phyloP scores from a whole-genome alignment of 2,113 vertebrate genomes.

The Anolis sagrei region DNA sequence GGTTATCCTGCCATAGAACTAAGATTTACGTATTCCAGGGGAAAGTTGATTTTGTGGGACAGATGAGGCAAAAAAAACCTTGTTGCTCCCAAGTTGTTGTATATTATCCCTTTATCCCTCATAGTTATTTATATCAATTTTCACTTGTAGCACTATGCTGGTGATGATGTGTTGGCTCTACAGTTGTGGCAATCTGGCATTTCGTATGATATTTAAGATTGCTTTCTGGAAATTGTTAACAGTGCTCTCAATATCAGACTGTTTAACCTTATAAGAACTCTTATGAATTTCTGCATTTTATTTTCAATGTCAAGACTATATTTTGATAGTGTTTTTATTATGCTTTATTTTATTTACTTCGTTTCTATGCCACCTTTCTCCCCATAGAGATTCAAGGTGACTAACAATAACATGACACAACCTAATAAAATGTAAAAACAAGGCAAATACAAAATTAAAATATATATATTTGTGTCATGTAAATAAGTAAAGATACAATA shows the following conservation, averaged over 20 bases:
- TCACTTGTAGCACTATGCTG: background rate
- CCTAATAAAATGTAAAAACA: too few species aligned
- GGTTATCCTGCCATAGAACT: background rate
- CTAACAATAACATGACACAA: too few species aligned
- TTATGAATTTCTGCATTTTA: conserved; percentile 13
- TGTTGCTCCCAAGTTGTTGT: too few species aligned
- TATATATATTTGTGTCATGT: too few species aligned
- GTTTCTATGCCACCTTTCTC: too few species aligned
- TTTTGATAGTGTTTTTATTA: background rate
- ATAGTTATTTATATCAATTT: background rate
- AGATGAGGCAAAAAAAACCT: too few species aligned
- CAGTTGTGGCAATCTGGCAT: background rate
- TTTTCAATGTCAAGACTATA: background rate
- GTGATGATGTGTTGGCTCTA: background rate
- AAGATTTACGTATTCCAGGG: background rate
- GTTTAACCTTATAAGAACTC: background rate
- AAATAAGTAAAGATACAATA: too few species aligned
- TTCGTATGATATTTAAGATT: background rate
- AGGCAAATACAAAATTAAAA: too few species aligned
- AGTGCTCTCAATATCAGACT: background rate
- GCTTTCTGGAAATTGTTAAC: background rate
- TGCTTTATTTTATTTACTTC: too few species aligned
- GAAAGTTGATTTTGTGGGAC: too few species aligned
- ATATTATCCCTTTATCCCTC: background rate
- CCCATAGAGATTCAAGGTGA: too few species aligned